These are phyloP conservation scores for Malacoctenus gilli DNA, from an alignment of 2,797 vertebrate species.

Conservation along the genomic window DNA sequence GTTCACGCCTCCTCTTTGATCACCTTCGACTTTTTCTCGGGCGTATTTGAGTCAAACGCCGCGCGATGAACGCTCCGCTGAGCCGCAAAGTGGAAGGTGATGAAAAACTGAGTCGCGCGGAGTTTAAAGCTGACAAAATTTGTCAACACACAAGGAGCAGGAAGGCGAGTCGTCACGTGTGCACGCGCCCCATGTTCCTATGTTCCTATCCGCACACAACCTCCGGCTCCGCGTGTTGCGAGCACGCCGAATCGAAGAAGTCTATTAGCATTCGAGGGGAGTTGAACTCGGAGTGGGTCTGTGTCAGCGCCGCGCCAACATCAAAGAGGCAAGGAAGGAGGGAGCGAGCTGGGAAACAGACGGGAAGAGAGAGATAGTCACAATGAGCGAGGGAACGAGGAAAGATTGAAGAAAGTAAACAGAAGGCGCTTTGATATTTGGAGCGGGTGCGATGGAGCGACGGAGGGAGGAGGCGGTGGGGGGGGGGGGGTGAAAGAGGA, in stretches of 20 bases:
- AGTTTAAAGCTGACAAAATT: too few species aligned
- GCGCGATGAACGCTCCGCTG: too few species aligned
- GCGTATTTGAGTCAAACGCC: too few species aligned
- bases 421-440: slow-evolving; percentile 50
- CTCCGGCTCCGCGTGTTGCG: not conserved
- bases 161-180: too few species aligned
- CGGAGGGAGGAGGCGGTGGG: slow-evolving; percentile 17
- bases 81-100: too few species aligned
- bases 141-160: too few species aligned
- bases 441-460: slow-evolving; percentile 29
- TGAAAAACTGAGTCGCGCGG: too few species aligned
- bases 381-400: slow-evolving; percentile 32
- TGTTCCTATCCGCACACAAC: not conserved
- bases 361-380: slow-evolving; percentile 28
- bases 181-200: too few species aligned
- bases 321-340: slow-evolving; percentile 55
- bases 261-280: slow-evolving; percentile 61
- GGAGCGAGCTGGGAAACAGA: too few species aligned
- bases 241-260: slow-evolving; percentile 17
- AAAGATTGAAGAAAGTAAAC: slow-evolving; percentile 34
- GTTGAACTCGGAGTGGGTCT: slow-evolving; percentile 46
- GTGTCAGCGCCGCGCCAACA: slow-evolving; percentile 55
- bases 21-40: too few species aligned
- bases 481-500: not conserved
- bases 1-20: too few species aligned